Conservation (phyloP, 1,140 invertebrate species). For the Berghia stephanieae region DNA sequence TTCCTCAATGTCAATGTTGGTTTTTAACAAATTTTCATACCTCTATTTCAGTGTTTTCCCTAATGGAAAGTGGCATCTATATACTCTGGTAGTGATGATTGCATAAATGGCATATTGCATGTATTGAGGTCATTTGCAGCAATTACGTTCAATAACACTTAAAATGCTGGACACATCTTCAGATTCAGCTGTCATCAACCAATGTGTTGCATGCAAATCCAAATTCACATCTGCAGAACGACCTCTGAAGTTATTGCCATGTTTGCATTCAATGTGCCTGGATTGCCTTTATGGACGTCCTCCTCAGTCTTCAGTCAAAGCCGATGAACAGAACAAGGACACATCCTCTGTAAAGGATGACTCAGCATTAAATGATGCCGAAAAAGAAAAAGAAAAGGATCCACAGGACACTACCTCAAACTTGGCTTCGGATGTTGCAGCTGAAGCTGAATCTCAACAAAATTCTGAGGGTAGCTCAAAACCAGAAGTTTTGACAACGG, state of each 20-base stretch:
- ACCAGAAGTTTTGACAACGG: background rate
- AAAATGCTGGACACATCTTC: no score
- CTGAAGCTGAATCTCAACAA: no score
- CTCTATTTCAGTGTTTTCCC: no score
- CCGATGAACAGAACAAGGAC: conserved; percentile 2
- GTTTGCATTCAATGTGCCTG: conserved; percentile 84
- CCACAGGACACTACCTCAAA: background rate
- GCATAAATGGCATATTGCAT: no score
- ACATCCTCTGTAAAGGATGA: background rate
- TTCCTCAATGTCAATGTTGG: no score
- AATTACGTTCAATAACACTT: no score
- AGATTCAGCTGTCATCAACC: no score
- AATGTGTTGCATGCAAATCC: conserved; percentile 72
- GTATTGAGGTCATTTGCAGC: no score
- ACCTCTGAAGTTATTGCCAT: conserved; percentile 83
- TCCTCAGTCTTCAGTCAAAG: conserved; percentile 30
- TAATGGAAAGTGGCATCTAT: no score
- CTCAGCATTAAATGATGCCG: background rate
- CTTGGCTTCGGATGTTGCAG: background rate
- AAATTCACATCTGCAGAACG: conserved; percentile 69
- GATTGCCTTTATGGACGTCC: conserved; percentile 74
- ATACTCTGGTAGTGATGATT: no score
- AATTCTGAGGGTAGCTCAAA: no score
- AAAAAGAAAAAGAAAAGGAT: background rate
- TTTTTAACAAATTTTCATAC: no score